Evolutionary conservation across 2,888 invertebrate species (phyloP).

Genomic region (Lottia gigantea): DNA sequence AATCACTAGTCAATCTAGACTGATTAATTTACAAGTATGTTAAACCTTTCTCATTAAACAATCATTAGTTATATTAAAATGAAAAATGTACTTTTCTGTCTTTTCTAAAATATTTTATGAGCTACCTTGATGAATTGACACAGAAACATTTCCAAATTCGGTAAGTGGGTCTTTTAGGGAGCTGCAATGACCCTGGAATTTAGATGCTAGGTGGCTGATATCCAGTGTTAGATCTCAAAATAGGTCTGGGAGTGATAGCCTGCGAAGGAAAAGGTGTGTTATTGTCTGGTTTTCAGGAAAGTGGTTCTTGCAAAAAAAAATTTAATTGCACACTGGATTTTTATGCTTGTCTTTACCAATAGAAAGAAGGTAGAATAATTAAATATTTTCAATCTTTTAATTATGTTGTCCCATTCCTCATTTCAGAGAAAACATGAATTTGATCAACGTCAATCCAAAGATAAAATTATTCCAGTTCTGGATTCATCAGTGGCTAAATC

Average conservation of each 20-base stretch:
- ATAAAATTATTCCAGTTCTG: constrained; percentile 34
- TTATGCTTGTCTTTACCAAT: neutral
- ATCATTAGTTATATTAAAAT: too few relatives aligned
- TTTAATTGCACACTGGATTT: neutral
- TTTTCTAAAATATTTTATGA: too few relatives aligned
- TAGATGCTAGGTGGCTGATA: too few relatives aligned
- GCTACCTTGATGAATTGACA: too few relatives aligned
- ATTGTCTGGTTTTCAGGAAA: too few relatives aligned
- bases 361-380: neutral
- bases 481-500: constrained; percentile 36
- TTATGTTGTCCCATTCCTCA: neutral
- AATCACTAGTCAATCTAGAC: constrained; percentile 58
- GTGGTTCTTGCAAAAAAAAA: too few relatives aligned
- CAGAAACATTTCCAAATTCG: neutral
- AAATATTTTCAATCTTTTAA: neutral
- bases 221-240: too few relatives aligned
- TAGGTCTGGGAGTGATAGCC: too few relatives aligned
- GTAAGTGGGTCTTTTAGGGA: neutral
- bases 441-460: constrained; percentile 51
- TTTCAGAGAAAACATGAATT: constrained; percentile 57
- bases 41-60: too few relatives aligned
- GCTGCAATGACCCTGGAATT: too few relatives aligned
- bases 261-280: too few relatives aligned
- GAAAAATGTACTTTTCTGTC: too few relatives aligned
- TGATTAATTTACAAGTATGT: constrained; percentile 64